A percentile compares a stretch with the other conserved stretches of the same genome.
phyloP scores from a whole-genome alignment of 2,888 invertebrate genomes.

The Archips crataeganus region DNA sequence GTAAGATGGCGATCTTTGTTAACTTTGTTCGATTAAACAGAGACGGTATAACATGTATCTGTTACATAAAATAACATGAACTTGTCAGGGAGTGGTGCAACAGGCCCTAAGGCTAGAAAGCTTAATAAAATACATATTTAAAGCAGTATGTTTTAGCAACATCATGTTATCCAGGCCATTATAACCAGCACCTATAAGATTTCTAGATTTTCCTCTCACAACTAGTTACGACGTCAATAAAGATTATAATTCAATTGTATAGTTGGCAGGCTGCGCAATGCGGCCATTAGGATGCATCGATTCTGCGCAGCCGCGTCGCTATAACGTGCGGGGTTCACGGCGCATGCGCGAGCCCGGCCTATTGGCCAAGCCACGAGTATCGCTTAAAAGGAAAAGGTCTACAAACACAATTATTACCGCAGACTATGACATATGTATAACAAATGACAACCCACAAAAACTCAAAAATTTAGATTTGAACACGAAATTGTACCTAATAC shows the following conservation, averaged over 20 bases:
- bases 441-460: no score
- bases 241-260: constrained; percentile 21
- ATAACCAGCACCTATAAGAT: not conserved
- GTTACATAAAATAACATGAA: no score
- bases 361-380: not conserved
- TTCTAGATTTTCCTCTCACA: not conserved
- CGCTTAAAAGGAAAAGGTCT: constrained; percentile 36
- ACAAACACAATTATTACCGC: constrained; percentile 6
- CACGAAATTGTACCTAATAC: no score
- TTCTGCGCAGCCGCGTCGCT: constrained; percentile 21
- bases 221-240: constrained; percentile 3
- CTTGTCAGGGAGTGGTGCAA: no score
- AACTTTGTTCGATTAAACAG: no score
- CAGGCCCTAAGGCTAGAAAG: no score
- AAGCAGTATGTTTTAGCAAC: no score
- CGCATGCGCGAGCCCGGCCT: not conserved
- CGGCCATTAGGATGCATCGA: constrained; percentile 40
- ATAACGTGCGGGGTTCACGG: constrained; percentile 28
- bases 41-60: no score
- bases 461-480: no score
- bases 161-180: not conserved
- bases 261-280: constrained; percentile 30
- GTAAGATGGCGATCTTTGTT: no score
- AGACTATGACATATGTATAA: no score
- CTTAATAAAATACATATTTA: no score